Evolutionary conservation across 2,113 vertebrate species (phyloP).

Genomic region (Coptodon bakossiorum): DNA sequence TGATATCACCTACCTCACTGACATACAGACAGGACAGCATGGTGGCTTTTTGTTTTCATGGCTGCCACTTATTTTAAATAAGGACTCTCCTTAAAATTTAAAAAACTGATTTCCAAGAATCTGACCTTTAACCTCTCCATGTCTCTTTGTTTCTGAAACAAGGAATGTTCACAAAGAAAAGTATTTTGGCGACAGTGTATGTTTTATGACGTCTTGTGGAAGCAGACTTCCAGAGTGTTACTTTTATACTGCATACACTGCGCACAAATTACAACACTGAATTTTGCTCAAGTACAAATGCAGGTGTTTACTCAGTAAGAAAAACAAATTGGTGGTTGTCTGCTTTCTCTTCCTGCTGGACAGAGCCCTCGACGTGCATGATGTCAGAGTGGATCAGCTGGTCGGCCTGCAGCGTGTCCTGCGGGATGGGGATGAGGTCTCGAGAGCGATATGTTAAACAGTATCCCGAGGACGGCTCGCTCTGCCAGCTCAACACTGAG

Average conservation of each 20-base stretch:
- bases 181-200: neutral
- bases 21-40: neutral
- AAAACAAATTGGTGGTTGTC: neutral
- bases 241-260: neutral
- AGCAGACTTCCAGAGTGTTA: neutral
- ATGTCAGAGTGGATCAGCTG: constrained; percentile 99
- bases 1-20: neutral
- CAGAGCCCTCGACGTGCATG: constrained; percentile 92
- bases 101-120: neutral
- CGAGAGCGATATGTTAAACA: constrained; percentile 93
- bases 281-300: neutral
- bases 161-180: neutral
- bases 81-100: neutral
- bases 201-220: neutral
- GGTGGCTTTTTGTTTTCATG: neutral
- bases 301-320: rapidly evolving
- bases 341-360: neutral
- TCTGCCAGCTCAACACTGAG: constrained; percentile 88
- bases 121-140: neutral
- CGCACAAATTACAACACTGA: neutral
- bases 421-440: constrained; percentile 88
- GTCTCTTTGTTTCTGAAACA: neutral
- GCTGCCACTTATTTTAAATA: neutral
- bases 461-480: constrained; percentile 91
- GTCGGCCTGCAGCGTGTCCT: constrained; percentile 92